Base-by-base conservation (phyloP, 2,113 vertebrate species). In the Gadus macrocephalus region DNA sequence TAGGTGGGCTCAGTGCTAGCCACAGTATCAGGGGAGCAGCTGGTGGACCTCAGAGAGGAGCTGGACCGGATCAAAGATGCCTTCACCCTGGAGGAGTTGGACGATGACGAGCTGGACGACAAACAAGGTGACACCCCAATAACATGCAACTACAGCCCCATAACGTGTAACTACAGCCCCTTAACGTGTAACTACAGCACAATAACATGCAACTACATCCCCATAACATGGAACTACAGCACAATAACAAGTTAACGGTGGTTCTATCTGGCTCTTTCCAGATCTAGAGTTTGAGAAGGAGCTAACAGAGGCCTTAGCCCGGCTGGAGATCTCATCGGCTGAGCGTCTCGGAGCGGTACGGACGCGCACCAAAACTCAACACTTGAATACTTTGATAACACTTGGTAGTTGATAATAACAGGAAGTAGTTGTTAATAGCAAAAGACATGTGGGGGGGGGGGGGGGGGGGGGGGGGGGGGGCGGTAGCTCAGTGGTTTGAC, bases 11-110 rank as follows among this genome's bases (percentile, higher is more conserved):
- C 90, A 0, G 87, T 97, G 66, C 85, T 96, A 64, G 93, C 88
- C 70, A 89, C 95, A 1, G 74, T 97, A 16, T 95, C 94, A 16
- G 97, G 97, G 73, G 90, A 93, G 6, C 88, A 96, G 72, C 73
- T 94, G 78, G 71, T 86, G 12, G 78, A 67, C 16, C 83, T 98
- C 15, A 91, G 91, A 75, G 84, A 80, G 2, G 94, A 98, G 64
- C 82, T 98, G 72, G 88, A 95, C 0, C 83, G 86, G 31, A 93
- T 98, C 67, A 95, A 91, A 81, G 94, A 94, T 81, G 87, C 93
- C 0, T 98, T 98, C 92, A 95, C 94, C 17, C 79, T 97, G 72
- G 91, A 92, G 74, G 97, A 99, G 81, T 95, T 98, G 78, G 96
- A 94, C 53, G 96, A 98, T 1, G 96, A 98, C 56, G 95, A 96